These are phyloP conservation scores for Carcharodon carcharias DNA, from an alignment of 2,797 vertebrate genomes.

Conservation along the genomic window DNA sequence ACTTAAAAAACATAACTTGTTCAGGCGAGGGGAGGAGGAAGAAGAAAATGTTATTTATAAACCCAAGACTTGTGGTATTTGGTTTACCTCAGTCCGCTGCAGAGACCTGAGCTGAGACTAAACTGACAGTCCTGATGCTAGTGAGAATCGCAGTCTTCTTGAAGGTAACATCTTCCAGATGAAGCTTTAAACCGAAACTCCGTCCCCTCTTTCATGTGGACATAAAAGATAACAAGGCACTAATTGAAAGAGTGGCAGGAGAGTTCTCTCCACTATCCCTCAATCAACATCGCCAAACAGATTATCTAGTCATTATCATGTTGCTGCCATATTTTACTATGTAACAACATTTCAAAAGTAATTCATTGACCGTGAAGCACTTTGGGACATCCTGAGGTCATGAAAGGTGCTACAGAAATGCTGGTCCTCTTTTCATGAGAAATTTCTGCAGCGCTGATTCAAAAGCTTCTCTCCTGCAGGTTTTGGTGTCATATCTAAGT, in stretches of 20 bases:
- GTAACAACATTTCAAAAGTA: neutral
- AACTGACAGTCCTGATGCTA: no score
- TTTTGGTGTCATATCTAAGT: no score
- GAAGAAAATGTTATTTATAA: neutral
- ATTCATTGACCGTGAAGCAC: neutral
- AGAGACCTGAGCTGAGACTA: neutral
- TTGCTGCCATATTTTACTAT: neutral
- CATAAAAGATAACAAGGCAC: neutral
- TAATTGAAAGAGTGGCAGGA: neutral
- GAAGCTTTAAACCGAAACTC: neutral
- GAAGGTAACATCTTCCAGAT: neutral
- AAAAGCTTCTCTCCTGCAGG: neutral
- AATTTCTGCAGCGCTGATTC: neutral
- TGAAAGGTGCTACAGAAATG: neutral
- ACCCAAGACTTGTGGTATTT: neutral
- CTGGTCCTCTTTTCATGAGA: neutral
- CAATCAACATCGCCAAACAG: neutral
- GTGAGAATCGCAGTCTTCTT: neutral
- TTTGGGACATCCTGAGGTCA: neutral
- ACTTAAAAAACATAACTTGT: neutral
- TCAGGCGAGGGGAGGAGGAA: no score
- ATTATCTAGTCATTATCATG: neutral
- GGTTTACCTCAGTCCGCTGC: neutral
- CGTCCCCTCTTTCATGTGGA: neutral
- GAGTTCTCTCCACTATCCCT: neutral